These are phyloP conservation scores for Heliconius sara DNA, from an alignment of 2,888 invertebrate species.

Conservation along the genomic window DNA sequence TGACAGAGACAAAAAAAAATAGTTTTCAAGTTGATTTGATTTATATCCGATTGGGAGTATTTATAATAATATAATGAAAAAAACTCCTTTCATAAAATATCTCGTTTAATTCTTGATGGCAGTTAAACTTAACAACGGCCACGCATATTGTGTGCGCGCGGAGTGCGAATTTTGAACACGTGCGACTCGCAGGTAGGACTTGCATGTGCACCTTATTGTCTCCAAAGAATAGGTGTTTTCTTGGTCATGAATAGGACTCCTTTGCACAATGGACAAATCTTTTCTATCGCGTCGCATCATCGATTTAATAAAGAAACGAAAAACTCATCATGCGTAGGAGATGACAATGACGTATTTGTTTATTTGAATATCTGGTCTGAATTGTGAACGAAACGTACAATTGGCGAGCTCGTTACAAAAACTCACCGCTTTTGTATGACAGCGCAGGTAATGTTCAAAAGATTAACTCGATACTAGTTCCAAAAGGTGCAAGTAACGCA, in stretches of 20 bases:
- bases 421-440: conserved; percentile 68
- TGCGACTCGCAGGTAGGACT: conserved; percentile 79
- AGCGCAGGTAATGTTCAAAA: conserved; percentile 73
- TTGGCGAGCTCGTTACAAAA: conserved; percentile 71
- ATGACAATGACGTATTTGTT: conserved; percentile 74
- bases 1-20: conserved; percentile 24
- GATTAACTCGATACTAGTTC: conserved; percentile 79
- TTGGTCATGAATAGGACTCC: conserved; percentile 67
- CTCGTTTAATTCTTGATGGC: conserved; percentile 60
- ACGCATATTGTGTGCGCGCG: conserved; percentile 61
- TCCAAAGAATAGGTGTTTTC: conserved; percentile 71
- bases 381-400: conserved; percentile 56
- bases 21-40: conserved; percentile 58
- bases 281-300: conserved; percentile 69
- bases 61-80: conserved; percentile 47
- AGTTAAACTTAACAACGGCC: conserved; percentile 53
- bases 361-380: conserved; percentile 77
- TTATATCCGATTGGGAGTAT: conserved; percentile 54
- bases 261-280: conserved; percentile 77
- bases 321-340: conserved; percentile 80
- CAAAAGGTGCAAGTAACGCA: conserved; percentile 72
- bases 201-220: conserved; percentile 80
- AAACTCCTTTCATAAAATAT: conserved; percentile 54
- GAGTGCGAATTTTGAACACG: conserved; percentile 79
- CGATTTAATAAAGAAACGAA: conserved; percentile 68